Percentiles rank a stretch among this genome's conserved stretches.
Conservation (phyloP, 2,797 vertebrate genomes). For the Clarias laeviceps region DNA sequence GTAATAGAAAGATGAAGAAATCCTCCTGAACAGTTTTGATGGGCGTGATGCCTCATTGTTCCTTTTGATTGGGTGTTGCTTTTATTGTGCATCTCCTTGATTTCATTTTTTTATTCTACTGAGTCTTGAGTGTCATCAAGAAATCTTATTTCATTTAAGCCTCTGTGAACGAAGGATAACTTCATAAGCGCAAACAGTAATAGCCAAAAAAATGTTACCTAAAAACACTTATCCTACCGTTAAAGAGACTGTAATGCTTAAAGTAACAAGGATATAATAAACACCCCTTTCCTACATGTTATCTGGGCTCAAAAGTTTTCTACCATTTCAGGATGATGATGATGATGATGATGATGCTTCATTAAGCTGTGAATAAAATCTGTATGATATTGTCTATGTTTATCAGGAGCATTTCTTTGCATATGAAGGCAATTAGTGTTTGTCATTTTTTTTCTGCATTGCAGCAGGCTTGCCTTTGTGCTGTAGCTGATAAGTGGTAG, state of each 20-base stretch:
- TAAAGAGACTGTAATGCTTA: background rate
- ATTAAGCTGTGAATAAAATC: background rate
- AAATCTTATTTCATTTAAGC: background rate
- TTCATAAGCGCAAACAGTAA: background rate
- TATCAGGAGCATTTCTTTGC: background rate
- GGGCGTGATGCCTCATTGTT: background rate
- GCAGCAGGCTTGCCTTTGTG: background rate
- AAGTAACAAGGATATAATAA: background rate
- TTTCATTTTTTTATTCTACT: background rate
- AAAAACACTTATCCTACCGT: background rate
- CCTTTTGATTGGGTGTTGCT: background rate
- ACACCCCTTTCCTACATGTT: background rate
- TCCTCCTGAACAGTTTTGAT: background rate
- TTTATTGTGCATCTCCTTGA: background rate
- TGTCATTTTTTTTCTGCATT: background rate
- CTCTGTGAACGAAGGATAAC: background rate
- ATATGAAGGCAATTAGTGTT: background rate
- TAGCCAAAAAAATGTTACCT: background rate
- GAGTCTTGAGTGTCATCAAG: background rate
- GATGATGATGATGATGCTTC: background rate
- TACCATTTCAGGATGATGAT: background rate
- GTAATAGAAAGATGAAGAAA: background rate
- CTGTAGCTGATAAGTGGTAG: background rate
- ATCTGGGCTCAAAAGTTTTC: background rate
- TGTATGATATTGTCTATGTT: background rate